Percentiles rank a stretch among this genome's conserved stretches.
These are phyloP conservation scores for Malurus cyaneus DNA, from an alignment of 2,113 vertebrate genomes.

Conservation along the genomic window DNA sequence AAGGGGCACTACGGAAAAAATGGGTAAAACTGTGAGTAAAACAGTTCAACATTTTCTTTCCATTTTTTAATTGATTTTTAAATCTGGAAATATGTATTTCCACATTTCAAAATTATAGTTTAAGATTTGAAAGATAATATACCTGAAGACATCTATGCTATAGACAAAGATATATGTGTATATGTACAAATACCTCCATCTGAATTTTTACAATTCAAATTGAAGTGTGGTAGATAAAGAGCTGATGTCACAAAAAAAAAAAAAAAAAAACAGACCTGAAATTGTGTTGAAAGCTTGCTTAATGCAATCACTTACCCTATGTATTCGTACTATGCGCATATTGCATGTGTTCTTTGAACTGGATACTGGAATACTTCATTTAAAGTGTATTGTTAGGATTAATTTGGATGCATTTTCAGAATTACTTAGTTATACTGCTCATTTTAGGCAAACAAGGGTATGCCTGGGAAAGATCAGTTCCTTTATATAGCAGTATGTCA, in stretches of 20 bases:
- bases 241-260: accelerated
- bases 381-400: too few relatives aligned
- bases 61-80: not conserved
- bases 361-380: too few relatives aligned
- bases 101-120: not conserved
- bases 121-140: not conserved
- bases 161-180: not conserved
- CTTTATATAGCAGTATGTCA: not conserved
- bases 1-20: not conserved
- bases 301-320: too few relatives aligned
- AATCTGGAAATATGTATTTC: not conserved
- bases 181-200: not conserved
- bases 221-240: not conserved
- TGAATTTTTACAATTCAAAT: not conserved
- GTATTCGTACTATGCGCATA: too few relatives aligned
- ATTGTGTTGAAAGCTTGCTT: too few relatives aligned
- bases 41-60: not conserved
- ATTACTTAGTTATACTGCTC: too few relatives aligned
- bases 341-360: too few relatives aligned
- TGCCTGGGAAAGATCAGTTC: not conserved
- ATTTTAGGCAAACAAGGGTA: not conserved
- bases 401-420: too few relatives aligned
- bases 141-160: not conserved
- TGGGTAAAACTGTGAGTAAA: not conserved
- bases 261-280: too few relatives aligned